Base-by-base conservation (phyloP, 2,797 vertebrate species). In the Hydrolagus colliei region DNA sequence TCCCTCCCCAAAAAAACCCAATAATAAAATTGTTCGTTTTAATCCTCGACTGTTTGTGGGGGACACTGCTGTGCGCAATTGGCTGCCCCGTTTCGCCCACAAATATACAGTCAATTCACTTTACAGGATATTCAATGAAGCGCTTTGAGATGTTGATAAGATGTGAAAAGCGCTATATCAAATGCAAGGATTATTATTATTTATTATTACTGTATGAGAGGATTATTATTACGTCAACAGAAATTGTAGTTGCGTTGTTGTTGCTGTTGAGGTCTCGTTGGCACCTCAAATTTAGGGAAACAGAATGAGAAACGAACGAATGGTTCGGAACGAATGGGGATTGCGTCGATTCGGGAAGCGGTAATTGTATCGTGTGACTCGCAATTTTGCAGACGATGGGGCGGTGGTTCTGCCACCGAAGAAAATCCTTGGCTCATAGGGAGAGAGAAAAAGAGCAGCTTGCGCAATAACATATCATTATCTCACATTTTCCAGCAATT, bases 381-480 rank as follows among this genome's bases (percentile, higher is more conserved):
- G 11, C 27, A 68, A 68, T 82, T 82, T 27, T 82, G 12, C 65
- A 68, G 65, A 84, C 27, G 4, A 41, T 52, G 41, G 6, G 41
- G 67, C 35, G n/a, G 65, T 84, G 67, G 71, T 84, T 32, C 65
- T 52, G 32, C 52, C 63, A 71, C 41, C 27, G 18, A 82, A 62
- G 8, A 68, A 27, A 27, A 71, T 20, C 9, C 89, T 87, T 77
- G 77, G 86, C 87, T 89, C 73, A 85, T 67, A 86, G 77, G 88
- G 87, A 77, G 72, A 87, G 75, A 90, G 86, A 87, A 89, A 89
- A 87, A 68, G 62, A 62, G 32, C 86, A 82, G 87, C 88, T 68
- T 89, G 73, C 87, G 89, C 88, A 90, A 91, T 92, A 90, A 89
- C 78, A 88, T 88, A 77, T 87, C 87, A 90, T 90, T 90, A 90